These are phyloP conservation scores for Nesogale talazaci DNA, from an alignment of 2,113 vertebrate species.

Conservation along the genomic window DNA sequence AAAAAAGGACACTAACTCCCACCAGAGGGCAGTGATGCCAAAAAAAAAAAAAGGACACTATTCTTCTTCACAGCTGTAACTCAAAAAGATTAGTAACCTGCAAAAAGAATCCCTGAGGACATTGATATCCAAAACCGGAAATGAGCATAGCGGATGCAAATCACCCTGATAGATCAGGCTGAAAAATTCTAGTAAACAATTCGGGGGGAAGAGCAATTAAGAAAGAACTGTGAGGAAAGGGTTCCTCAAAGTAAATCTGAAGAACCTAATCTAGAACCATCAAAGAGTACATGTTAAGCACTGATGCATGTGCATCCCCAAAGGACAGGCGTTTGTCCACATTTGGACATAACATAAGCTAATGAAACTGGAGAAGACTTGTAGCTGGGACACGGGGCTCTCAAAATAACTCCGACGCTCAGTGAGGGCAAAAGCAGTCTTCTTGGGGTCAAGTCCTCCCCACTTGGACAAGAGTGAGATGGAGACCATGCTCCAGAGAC, in stretches of 20 bases:
- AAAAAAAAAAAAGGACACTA: not conserved
- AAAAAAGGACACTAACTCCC: not conserved
- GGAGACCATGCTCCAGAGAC: not conserved
- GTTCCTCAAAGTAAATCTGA: constrained; percentile 16
- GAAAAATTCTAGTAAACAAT: constrained; percentile 9
- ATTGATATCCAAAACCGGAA: constrained; percentile 2
- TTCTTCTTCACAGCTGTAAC: constrained; percentile 48
- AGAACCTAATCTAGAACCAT: not conserved
- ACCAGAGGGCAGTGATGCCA: too few relatives aligned
- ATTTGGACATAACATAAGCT: not conserved
- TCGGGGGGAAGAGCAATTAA: not conserved
- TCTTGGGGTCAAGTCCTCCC: not conserved
- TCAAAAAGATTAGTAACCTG: constrained; percentile 25
- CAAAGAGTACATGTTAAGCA: not conserved
- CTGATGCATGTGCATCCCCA: too few relatives aligned
- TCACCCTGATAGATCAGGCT: not conserved
- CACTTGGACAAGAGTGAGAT: not conserved
- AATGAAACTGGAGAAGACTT: not conserved
- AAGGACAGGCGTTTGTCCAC: not conserved
- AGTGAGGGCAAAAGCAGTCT: not conserved
- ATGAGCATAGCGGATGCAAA: not conserved
- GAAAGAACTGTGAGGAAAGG: not conserved
- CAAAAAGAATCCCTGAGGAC: not conserved
- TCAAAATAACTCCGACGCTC: not conserved
- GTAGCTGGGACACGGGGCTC: not conserved